Evolutionary conservation across 2,797 vertebrate species (phyloP).

Genomic region (Acanthiza pusilla): DNA sequence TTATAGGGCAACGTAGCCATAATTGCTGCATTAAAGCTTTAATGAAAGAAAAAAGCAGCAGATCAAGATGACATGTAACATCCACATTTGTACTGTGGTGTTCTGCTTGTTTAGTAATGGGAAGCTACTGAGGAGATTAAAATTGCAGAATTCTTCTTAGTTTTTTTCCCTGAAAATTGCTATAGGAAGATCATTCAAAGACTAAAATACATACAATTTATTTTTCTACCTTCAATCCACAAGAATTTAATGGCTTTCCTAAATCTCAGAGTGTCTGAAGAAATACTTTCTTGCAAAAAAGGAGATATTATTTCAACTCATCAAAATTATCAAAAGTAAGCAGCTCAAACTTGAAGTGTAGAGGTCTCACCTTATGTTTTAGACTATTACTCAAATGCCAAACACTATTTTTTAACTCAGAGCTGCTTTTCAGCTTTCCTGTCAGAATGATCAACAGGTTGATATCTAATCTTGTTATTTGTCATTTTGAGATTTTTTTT

Average conservation of each 20-base stretch:
- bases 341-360: not conserved
- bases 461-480: slow-evolving; percentile 21
- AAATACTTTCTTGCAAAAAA: slow-evolving; percentile 29
- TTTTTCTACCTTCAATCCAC: slow-evolving; percentile 72
- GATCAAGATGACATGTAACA: slow-evolving; percentile 78
- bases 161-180: slow-evolving; percentile 61
- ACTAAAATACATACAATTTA: slow-evolving; percentile 74
- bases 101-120: slow-evolving; percentile 78
- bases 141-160: slow-evolving; percentile 75
- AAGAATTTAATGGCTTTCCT: slow-evolving; percentile 70
- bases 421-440: not conserved
- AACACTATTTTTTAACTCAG: slow-evolving; percentile 17
- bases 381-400: not conserved
- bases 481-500: not conserved
- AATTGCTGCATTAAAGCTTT: slow-evolving; percentile 84
- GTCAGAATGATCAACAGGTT: slow-evolving; percentile 71
- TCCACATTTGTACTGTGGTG: slow-evolving; percentile 71
- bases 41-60: slow-evolving; percentile 81
- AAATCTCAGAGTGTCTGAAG: slow-evolving; percentile 49
- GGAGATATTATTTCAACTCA: slow-evolving; percentile 40
- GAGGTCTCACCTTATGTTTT: slow-evolving; percentile 11
- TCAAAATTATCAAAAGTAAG: slow-evolving; percentile 58
- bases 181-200: slow-evolving; percentile 73
- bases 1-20: slow-evolving; percentile 82
- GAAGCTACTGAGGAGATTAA: slow-evolving; percentile 80